Evolutionary conservation across 2,113 vertebrate genomes (phyloP).

Genomic region (Cochlearius cochlearius): DNA sequence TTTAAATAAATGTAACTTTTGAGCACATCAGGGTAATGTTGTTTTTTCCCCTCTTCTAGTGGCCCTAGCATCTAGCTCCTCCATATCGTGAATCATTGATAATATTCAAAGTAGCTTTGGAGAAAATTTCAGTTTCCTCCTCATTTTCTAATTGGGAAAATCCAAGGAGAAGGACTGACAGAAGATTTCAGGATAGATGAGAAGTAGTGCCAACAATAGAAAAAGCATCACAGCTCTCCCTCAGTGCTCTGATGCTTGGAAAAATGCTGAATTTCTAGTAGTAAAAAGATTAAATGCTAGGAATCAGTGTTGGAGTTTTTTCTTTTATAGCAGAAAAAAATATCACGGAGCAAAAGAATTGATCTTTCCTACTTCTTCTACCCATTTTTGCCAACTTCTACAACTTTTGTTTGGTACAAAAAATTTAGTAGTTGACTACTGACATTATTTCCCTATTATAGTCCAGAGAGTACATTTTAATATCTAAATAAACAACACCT

Average conservation of each 20-base stretch:
- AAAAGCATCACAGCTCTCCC: neutral
- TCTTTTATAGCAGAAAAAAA: neutral
- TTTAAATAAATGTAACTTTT: neutral
- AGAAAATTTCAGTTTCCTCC: neutral
- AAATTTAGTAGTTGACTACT: neutral
- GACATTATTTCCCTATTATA: neutral
- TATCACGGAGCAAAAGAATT: neutral
- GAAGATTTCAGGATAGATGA: neutral
- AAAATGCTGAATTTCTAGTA: neutral
- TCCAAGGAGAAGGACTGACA: neutral
- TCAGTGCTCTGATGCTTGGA: neutral
- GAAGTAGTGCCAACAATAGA: neutral
- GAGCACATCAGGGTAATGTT: neutral
- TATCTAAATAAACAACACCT: neutral
- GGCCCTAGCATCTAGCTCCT: neutral
- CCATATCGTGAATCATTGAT: fast-evolving
- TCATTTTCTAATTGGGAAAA: neutral
- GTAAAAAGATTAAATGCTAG: neutral
- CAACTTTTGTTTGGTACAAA: neutral
- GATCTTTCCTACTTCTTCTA: neutral
- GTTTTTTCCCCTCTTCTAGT: neutral
- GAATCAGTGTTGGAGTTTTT: fast-evolving
- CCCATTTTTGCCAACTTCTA: neutral
- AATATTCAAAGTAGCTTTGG: neutral
- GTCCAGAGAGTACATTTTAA: neutral